Base-by-base conservation (phyloP, 92 coral and sea anemone species). In the Hydrozoanthus gracilis region DNA sequence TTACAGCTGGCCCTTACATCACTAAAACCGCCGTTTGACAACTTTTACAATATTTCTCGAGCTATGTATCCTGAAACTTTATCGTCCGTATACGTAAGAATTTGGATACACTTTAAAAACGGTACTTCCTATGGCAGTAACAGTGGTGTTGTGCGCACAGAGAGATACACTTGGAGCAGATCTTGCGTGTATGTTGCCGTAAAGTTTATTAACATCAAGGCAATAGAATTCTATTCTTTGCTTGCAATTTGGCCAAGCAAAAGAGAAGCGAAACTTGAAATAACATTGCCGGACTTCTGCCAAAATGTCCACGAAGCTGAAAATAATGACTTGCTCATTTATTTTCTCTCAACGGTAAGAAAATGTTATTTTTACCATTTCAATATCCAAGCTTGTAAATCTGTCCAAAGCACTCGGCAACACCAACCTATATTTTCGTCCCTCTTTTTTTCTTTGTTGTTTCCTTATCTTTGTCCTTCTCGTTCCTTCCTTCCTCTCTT, bases 111-210 rank as follows among this genome's bases (percentile, higher is more conserved):
- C 5, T 77, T 75, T 6, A 51, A 14, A 2, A 86, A 77, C 83
- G 54, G 76, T 50, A n/a, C 89, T 1, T 67, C 73, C 10, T 17
- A 10, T 6, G 35, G 11, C 6, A 67, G 45, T 67, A 6, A 67
- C 35, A 67, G 12, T 45, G 4, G 11, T 67, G 51, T 67, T 8
- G 78, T 66, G 20, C 65, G 18, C 13, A 64, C 89, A 14, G 66
- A 76, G 14, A 46, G 77, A 8, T 86, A 45, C 60, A 76, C 79
- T 86, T 86, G 89, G 89, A 86, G 89, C 60, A 79, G 58, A 47
- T 86, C 89, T 15, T 86, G 89, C 55, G 49, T 86, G 84, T 77
- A 86, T 50, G 89, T 86, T 13, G 78, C 75, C 47, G 85, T 51
- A 51, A 74, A 84, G 1, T 77, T 35, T 75, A 20, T 86, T 8